phyloP scores from a whole-genome alignment of 2,888 invertebrate species.

The Stramonita haemastoma region DNA sequence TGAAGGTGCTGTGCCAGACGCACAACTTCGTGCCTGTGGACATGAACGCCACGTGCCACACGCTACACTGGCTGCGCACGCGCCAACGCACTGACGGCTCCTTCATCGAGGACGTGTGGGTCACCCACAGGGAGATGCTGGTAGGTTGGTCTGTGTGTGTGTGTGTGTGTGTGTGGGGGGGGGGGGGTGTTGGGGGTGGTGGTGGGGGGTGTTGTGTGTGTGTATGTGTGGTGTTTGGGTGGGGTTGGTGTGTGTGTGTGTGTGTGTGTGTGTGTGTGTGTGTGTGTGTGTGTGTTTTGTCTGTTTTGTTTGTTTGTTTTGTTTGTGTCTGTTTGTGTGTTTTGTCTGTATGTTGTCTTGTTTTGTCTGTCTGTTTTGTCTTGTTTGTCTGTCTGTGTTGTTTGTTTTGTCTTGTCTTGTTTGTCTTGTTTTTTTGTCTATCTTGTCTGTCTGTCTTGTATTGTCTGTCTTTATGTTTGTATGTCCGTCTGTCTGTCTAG shows the following conservation, averaged over 20 bases:
- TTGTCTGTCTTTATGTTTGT: too few species aligned
- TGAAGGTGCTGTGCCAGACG: constrained; percentile 63
- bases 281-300: too few species aligned
- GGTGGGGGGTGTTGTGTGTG: too few species aligned
- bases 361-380: neutral
- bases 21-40: constrained; percentile 57
- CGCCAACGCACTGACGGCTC: constrained; percentile 57
- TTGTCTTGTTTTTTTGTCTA: neutral
- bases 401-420: too few species aligned
- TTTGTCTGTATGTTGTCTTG: too few species aligned
- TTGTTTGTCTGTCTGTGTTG: neutral
- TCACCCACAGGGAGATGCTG: constrained; percentile 63
- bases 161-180: neutral
- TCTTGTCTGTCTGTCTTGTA: too few species aligned
- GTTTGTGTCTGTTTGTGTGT: too few species aligned
- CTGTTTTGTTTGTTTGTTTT: too few species aligned
- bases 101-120: constrained; percentile 54
- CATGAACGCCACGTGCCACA: constrained; percentile 54
- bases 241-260: too few species aligned
- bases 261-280: too few species aligned
- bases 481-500: neutral
- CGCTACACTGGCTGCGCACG: constrained; percentile 56
- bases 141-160: constrained; percentile 35
- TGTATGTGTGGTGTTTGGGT: too few species aligned
- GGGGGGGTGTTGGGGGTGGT: too few species aligned